phyloP scores from a whole-genome alignment of 2,888 invertebrate genomes.

The Agrotis ipsilon region DNA sequence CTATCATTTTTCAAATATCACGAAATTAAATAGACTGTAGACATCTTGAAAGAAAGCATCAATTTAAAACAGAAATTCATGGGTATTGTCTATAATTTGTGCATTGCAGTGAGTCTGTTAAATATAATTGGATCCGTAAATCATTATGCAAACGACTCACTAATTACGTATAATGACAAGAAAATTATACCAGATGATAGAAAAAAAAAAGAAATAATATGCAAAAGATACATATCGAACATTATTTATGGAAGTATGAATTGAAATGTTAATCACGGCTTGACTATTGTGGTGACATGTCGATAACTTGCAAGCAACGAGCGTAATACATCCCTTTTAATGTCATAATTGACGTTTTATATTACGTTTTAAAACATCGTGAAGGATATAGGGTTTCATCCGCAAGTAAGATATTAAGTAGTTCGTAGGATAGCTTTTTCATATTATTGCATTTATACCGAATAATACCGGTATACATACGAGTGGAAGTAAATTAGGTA shows the following conservation, averaged over 20 bases:
- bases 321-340: slow-evolving; percentile 31
- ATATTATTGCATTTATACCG: too few relatives aligned
- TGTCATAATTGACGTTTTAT: slow-evolving; percentile 15
- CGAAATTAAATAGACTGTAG: not conserved
- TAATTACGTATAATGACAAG: slow-evolving; percentile 37
- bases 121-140: slow-evolving; percentile 1
- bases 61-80: not conserved
- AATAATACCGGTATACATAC: too few relatives aligned
- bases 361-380: not conserved
- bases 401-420: too few relatives aligned
- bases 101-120: not conserved
- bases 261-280: slow-evolving; percentile 27
- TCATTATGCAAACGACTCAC: slow-evolving; percentile 24
- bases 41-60: not conserved
- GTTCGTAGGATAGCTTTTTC: too few relatives aligned
- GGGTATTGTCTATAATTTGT: not conserved
- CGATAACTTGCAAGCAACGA: slow-evolving; percentile 16
- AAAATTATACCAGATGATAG: slow-evolving; percentile 28
- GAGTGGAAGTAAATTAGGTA: too few relatives aligned
- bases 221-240: slow-evolving; percentile 21
- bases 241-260: slow-evolving; percentile 16
- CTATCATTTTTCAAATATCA: not conserved
- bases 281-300: slow-evolving; percentile 14
- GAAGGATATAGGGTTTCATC: not conserved
- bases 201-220: slow-evolving; percentile 25